phyloP scores from a whole-genome alignment of 1,140 invertebrate species.

The Conus betulinus region DNA sequence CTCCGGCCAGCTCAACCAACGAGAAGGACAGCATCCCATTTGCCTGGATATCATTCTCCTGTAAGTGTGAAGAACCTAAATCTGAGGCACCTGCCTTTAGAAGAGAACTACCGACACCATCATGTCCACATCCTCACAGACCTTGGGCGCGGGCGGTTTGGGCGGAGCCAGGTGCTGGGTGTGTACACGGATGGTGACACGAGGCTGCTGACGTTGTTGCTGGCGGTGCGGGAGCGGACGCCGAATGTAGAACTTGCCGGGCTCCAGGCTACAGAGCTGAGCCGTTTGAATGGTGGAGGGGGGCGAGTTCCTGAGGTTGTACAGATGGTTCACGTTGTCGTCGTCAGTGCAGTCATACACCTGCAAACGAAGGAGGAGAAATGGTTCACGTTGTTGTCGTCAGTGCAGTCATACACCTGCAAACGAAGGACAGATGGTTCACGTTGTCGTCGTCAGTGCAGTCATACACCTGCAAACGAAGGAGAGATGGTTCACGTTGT shows the following conservation, averaged over 20 bases:
- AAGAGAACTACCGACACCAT: too few species aligned
- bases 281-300: neutral
- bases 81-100: too few species aligned
- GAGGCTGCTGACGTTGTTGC: neutral
- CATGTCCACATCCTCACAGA: neutral
- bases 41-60: too few species aligned
- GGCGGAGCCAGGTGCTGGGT: neutral
- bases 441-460: too few species aligned
- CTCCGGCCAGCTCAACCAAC: too few species aligned
- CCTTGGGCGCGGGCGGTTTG: neutral
- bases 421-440: neutral
- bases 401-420: too few species aligned
- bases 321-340: neutral
- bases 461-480: too few species aligned
- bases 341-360: neutral
- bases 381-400: too few species aligned
- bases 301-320: neutral
- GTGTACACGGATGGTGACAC: neutral
- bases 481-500: too few species aligned
- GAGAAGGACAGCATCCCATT: too few species aligned
- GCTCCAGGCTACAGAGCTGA: neutral
- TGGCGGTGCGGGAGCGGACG: neutral
- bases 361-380: neutral
- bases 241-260: conserved; percentile 1
- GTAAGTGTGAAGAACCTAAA: too few species aligned